Base-by-base conservation (phyloP, 23 tunicate species). In the Oikopleura dioica region DNA sequence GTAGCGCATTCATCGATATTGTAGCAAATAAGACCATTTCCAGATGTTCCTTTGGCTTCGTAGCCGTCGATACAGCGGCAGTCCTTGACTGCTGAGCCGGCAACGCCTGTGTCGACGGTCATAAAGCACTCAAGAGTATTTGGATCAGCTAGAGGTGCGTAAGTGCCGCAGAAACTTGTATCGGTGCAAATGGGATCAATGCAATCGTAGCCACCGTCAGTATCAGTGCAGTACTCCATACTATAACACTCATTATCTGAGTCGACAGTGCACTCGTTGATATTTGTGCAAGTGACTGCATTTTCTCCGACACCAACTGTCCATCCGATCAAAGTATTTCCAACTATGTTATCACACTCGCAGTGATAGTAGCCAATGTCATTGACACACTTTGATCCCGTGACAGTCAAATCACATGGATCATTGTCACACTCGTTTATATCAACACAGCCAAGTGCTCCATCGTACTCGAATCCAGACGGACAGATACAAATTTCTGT, bases 1-100 rank as follows among this genome's bases (percentile, higher is more conserved):
- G 75, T 79, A 12, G 72, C 72, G 44, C 86, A 82, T 36, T 82
- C 79, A 59, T 82, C 82, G 35, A 82, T 79, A 35, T 76, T 77
- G 69, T 37, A n/a, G 35, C 35, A 51, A 44, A 79, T 0, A 84
- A 84, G 1, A 2, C 72, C 72, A 16, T 23, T 28, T 63, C 72
- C 72, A 4, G 26, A 16, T n/a, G n/a, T n/a, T n/a, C n/a, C n/a
- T n/a, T n/a, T n/a, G n/a, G n/a, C n/a, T n/a, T n/a, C n/a, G 72
- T 12, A 63, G 33, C 72, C 72, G 29, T 63, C 33, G 2, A 12
- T 5, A 63, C 72, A 63, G 33, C 33, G 4, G n/a, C n/a, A n/a
- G n/a, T n/a, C n/a, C n/a, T n/a, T n/a, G n/a, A n/a, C n/a, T n/a
- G n/a, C n/a, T n/a, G n/a, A n/a, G n/a, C n/a, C n/a, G n/a, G n/a